Evolutionary conservation across 2,113 vertebrate species (phyloP).

Genomic region (Larimichthys polyactis): DNA sequence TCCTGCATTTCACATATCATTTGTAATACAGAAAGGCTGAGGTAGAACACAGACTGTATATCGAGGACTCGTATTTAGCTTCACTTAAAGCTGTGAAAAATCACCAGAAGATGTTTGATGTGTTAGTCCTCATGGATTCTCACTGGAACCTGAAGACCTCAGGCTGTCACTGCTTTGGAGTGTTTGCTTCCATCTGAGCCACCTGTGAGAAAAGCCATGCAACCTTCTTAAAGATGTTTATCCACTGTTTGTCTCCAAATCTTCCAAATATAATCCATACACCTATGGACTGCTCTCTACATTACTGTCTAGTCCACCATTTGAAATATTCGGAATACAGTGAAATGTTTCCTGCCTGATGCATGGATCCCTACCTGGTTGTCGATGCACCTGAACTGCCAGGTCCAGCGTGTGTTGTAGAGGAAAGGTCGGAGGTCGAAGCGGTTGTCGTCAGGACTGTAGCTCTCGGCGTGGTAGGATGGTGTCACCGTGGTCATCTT

Average conservation of each 20-base stretch:
- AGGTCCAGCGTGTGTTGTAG: conserved; percentile 90
- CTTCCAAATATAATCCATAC: background rate
- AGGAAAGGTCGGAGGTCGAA: conserved; percentile 96
- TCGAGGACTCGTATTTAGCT: background rate
- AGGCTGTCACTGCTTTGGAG: background rate
- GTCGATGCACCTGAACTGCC: conserved; percentile 95
- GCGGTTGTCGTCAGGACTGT: conserved; percentile 94
- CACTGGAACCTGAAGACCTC: background rate
- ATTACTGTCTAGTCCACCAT: no score
- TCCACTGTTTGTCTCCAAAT: background rate
- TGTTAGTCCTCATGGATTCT: no score
- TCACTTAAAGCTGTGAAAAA: background rate
- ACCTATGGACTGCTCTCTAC: no score
- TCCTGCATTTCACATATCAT: no score
- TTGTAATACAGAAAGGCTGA: background rate
- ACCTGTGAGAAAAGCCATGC: conserved; percentile 57
- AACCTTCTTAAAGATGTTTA: background rate
- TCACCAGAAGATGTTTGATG: background rate
- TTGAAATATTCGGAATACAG: background rate
- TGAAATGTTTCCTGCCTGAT: no score
- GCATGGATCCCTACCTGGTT: conserved; percentile 77
- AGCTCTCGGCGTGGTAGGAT: conserved; percentile 93
- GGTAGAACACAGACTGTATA: no score
- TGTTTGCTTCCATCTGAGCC: conserved; percentile 50
- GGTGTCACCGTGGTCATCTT: conserved; percentile 97